These are phyloP conservation scores for Falcaria lacertinaria DNA, from an alignment of 2,888 invertebrate species.

Conservation along the genomic window DNA sequence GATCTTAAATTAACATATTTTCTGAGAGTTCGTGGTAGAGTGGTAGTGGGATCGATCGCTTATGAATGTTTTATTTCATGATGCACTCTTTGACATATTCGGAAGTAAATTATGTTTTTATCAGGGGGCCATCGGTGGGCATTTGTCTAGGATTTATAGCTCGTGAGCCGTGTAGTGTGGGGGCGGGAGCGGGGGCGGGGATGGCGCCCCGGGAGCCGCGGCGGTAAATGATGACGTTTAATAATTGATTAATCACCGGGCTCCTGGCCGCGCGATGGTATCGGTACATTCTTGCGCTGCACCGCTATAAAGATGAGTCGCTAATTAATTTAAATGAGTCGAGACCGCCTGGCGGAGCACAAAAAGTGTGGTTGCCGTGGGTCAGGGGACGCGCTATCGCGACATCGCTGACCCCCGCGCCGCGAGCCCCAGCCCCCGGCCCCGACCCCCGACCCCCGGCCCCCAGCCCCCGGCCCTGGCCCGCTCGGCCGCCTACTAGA, in stretches of 20 bases:
- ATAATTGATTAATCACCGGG: constrained; percentile 66
- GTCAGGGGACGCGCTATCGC: constrained; percentile 15
- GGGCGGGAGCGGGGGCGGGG: constrained; percentile 8
- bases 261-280: constrained; percentile 36
- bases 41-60: not conserved
- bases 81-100: constrained; percentile 19
- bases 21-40: no score
- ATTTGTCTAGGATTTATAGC: constrained; percentile 37
- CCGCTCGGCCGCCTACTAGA: not conserved
- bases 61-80: not conserved
- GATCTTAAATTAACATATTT: no score
- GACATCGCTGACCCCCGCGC: constrained; percentile 20
- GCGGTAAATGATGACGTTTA: constrained; percentile 66
- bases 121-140: constrained; percentile 42
- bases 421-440: not conserved
- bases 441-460: not conserved
- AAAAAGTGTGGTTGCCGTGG: constrained; percentile 24
- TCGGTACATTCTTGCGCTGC: constrained; percentile 32
- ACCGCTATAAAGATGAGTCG: constrained; percentile 45
- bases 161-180: constrained; percentile 1
- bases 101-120: constrained; percentile 64
- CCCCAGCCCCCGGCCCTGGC: not conserved
- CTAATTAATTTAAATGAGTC: constrained; percentile 68
- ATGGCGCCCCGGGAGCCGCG: constrained; percentile 5
- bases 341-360: constrained; percentile 37